Evolutionary conservation across 2,797 vertebrate genomes (phyloP).

Genomic region (Manis javanica): DNA sequence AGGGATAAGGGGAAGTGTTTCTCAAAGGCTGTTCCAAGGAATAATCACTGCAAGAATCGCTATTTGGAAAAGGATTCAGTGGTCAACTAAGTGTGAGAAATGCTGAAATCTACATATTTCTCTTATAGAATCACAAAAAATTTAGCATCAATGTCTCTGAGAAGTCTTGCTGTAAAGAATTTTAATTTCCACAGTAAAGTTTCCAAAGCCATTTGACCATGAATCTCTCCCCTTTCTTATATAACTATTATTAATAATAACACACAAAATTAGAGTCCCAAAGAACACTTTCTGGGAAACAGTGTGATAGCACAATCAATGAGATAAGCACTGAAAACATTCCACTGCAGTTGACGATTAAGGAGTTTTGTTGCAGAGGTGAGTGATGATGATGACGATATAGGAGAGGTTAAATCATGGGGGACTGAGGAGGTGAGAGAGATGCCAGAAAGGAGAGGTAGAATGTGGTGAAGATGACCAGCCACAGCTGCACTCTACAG

Average conservation of each 20-base stretch:
- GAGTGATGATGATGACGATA: not conserved
- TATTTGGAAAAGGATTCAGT: not conserved
- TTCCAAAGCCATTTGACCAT: not conserved
- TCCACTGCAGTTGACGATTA: not conserved
- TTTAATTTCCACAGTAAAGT: not conserved
- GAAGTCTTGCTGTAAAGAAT: not conserved
- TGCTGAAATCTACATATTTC: not conserved
- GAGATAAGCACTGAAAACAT: not conserved
- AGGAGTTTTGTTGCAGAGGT: not conserved
- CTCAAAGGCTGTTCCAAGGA: not conserved
- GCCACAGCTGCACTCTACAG: not conserved
- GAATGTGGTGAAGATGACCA: not conserved
- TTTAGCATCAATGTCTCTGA: not conserved
- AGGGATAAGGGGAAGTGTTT: not conserved
- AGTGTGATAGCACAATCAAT: not conserved
- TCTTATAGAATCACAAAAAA: not conserved
- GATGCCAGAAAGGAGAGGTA: not conserved
- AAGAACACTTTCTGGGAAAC: not conserved
- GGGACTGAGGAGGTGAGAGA: not conserved
- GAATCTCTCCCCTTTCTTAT: not conserved
- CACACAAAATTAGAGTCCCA: not conserved
- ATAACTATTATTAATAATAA: not conserved
- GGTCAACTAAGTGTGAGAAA: not conserved
- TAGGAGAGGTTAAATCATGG: not conserved
- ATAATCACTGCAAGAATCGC: not conserved